phyloP scores from a whole-genome alignment of 2,888 invertebrate species.

The Galeopsomyia nigrocyanea region DNA sequence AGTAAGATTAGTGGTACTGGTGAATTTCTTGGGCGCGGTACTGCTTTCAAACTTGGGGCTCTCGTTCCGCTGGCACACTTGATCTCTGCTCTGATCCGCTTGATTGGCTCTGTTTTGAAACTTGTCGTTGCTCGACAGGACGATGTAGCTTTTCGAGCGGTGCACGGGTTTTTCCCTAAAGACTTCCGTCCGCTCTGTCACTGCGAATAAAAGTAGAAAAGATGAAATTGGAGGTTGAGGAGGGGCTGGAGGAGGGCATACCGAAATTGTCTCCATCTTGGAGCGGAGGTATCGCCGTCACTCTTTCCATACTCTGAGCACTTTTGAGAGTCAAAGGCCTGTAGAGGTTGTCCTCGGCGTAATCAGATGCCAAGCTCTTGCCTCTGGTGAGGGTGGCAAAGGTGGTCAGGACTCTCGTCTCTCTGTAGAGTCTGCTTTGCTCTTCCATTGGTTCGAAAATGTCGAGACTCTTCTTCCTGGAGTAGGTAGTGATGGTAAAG shows the following conservation, averaged over 20 bases:
- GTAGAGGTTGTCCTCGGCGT: conserved; percentile 19
- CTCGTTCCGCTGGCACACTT: conserved; percentile 14
- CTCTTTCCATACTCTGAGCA: conserved; percentile 43
- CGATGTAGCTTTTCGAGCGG: conserved; percentile 62
- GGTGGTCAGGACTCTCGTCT: conserved; percentile 18
- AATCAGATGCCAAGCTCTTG: conserved; percentile 29
- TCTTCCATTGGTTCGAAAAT: conserved; percentile 59
- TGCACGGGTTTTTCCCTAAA: conserved; percentile 52
- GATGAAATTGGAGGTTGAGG: background rate
- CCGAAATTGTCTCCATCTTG: too few relatives aligned
- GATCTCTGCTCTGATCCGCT: conserved; percentile 27
- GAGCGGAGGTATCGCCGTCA: background rate
- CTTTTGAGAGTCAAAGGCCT: conserved; percentile 17
- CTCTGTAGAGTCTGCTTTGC: conserved; percentile 16
- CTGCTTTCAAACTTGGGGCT: conserved; percentile 7
- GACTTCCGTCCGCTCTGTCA: conserved; percentile 20
- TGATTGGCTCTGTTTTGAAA: conserved; percentile 48
- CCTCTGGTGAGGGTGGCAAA: conserved; percentile 44
- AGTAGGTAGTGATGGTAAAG: conserved; percentile 65
- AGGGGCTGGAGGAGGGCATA: background rate
- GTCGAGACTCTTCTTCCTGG: conserved; percentile 60
- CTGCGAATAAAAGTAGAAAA: background rate
- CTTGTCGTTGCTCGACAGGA: conserved; percentile 56
- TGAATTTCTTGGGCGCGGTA: conserved; percentile 51
- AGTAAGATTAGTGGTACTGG: conserved; percentile 57